These are phyloP conservation scores for Poeciliopsis gracilis DNA, from an alignment of 2,797 vertebrate genomes.

Conservation along the genomic window DNA sequence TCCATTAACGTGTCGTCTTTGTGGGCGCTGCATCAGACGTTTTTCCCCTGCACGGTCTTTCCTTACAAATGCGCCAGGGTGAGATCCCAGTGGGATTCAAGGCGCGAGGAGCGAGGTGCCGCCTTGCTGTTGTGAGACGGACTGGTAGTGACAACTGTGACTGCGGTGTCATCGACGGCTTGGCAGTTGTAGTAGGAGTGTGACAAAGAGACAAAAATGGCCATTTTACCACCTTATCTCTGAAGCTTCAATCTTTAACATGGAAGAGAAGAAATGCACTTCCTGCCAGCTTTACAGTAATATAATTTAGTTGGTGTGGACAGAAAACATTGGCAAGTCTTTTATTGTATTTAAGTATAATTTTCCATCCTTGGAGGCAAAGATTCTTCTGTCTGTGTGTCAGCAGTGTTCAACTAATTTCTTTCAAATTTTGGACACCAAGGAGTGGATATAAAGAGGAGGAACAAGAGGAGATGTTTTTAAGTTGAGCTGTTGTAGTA, in stretches of 20 bases:
- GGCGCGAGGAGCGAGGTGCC: constrained; percentile 21
- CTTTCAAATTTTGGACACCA: neutral
- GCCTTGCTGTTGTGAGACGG: constrained; percentile 18
- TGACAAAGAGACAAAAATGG: constrained; percentile 21
- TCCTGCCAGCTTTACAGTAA: neutral
- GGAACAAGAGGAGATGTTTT: neutral
- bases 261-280: neutral
- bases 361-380: neutral
- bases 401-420: neutral
- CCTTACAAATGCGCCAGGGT: constrained; percentile 10
- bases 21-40: constrained; percentile 6
- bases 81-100: constrained; percentile 19
- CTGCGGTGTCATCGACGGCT: constrained; percentile 19
- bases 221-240: constrained; percentile 17
- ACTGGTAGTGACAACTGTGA: constrained; percentile 41
- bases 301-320: neutral
- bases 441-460: neutral
- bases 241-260: neutral
- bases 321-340: neutral
- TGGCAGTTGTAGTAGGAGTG: constrained; percentile 28
- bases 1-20: neutral
- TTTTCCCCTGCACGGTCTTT: neutral
- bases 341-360: neutral
- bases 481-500: neutral
- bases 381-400: neutral